Evolutionary conservation across 2,113 vertebrate genomes (phyloP), one percentile per base, ranked within the genome.

Genomic region (Ifrita kowaldi): DNA sequence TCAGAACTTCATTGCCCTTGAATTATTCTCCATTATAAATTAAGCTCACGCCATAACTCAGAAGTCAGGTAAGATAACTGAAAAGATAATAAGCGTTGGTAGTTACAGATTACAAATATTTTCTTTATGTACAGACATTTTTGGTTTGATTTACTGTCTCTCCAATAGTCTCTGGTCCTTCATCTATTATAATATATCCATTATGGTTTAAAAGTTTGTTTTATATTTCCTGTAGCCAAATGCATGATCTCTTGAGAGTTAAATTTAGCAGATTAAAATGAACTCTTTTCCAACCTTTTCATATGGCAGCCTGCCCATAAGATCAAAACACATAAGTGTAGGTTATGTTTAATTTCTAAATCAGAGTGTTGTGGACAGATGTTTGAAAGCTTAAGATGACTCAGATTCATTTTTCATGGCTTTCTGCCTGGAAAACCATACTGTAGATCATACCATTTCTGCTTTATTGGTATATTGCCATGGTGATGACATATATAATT

Each of bases 281-380:
- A 97, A 97, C 94, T 97, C 96, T 63, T 78, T 97, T 96, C 87
- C 95, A 96, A 78, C 92, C 91, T 97, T 98, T 92, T 97, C 76
- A 93, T 96, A 84, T 97, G 96, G 90, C 92, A 97, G 86, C 84
- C 86, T 94, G 55, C 70, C 87, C 75, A 15, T 88, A 84, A 95
- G 95, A 97, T 97, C 95, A 96, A 97, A 98, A 98, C 89, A 95
- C 81, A 7, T 88, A 97, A 97, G 95, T 96, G 94, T 96, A 98
- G 90, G 95, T 97, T 97, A 92, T 96, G 93, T 97, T 98, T 97
- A 95, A 96, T 97, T 98, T 97, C 94, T 92, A 97, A 97, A 97
- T 97, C 89, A 88, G 92, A 96, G 91, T 90, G 68, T 93, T 97
- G 92, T 96, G 94, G 96, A 95, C 96, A 98, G 97, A 97, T 96